phyloP scores from a whole-genome alignment of 1,140 invertebrate species.

The Brachystomella parvula region DNA sequence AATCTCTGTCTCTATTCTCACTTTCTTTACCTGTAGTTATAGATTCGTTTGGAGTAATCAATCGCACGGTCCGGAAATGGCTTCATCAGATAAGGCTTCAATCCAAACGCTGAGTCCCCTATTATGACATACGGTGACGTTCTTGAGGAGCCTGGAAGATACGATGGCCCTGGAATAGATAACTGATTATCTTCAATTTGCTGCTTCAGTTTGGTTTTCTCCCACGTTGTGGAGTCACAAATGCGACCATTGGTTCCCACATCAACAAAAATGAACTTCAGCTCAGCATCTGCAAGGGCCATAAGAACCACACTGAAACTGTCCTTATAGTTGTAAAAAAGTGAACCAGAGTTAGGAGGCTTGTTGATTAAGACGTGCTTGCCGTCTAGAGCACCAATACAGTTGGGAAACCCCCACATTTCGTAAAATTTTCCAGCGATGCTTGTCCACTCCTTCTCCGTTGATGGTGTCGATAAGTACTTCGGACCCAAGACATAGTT shows the following conservation, averaged over 20 bases:
- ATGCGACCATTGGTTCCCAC: constrained; percentile 34
- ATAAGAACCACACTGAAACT: constrained; percentile 40
- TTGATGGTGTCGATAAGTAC: not conserved
- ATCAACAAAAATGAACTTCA: constrained; percentile 37
- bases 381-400: constrained; percentile 40
- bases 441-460: not conserved
- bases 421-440: constrained; percentile 25
- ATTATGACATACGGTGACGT: constrained; percentile 30
- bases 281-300: constrained; percentile 33
- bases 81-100: constrained; percentile 40
- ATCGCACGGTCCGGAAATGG: constrained; percentile 41
- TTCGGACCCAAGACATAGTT: not conserved
- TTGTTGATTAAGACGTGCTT: constrained; percentile 40
- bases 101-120: constrained; percentile 36
- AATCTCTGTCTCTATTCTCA: too few relatives aligned
- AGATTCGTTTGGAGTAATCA: not conserved
- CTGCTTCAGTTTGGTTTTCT: constrained; percentile 25
- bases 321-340: constrained; percentile 42
- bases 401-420: constrained; percentile 40
- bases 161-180: constrained; percentile 18
- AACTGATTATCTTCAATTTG: constrained; percentile 27
- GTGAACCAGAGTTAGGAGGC: constrained; percentile 32
- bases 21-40: constrained; percentile 16
- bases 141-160: constrained; percentile 30
- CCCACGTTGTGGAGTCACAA: constrained; percentile 36